These are phyloP conservation scores for Platichthys stellatus DNA, from an alignment of 2,113 vertebrate genomes.

Conservation along the genomic window DNA sequence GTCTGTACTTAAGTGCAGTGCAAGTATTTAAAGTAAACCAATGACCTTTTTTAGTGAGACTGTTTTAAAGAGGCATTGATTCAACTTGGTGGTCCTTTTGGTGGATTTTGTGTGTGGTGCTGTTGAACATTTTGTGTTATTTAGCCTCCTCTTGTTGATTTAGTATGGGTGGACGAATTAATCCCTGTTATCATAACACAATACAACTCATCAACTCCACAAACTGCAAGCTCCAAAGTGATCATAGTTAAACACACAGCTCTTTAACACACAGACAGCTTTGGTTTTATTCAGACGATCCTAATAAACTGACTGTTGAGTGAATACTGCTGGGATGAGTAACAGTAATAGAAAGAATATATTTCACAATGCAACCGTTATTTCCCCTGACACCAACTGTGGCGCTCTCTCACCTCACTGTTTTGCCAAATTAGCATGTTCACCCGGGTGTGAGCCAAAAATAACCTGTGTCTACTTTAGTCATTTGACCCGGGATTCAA, in stretches of 20 bases:
- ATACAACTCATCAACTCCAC: background rate
- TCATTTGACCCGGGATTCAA: no score
- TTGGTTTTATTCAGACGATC: background rate
- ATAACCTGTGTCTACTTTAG: no score
- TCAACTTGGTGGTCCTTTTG: background rate
- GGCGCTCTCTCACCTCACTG: no score
- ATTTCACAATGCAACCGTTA: background rate
- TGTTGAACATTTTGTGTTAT: background rate
- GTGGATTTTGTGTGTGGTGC: background rate
- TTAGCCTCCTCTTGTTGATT: background rate
- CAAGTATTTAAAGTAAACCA: background rate
- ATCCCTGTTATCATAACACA: background rate
- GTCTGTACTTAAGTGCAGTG: background rate
- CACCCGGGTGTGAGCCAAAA: no score
- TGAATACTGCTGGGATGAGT: background rate
- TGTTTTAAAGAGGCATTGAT: background rate
- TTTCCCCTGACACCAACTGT: background rate
- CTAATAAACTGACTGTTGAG: background rate
- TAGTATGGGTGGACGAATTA: background rate
- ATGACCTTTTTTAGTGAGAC: background rate
- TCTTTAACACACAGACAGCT: background rate
- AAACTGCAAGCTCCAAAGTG: background rate
- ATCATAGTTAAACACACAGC: background rate
- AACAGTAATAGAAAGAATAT: background rate
- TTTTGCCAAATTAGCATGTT: no score